Evolutionary conservation across 2,113 vertebrate species (phyloP).

Genomic region (Synchiropus splendidus): DNA sequence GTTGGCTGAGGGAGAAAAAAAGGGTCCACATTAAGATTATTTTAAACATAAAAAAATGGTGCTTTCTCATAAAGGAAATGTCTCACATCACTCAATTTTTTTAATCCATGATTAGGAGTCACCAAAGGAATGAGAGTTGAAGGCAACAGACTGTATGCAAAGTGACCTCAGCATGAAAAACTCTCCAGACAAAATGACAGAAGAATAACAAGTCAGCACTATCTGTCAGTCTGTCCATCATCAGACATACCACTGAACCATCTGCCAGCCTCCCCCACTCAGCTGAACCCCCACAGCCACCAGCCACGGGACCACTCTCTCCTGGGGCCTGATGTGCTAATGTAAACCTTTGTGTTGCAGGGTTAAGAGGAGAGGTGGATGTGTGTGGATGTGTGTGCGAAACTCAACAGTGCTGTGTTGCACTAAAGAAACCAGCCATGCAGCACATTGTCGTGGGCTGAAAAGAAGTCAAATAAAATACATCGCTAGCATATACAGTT

Average conservation of each 20-base stretch:
- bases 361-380: slow-evolving; percentile 41
- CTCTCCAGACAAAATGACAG: slow-evolving; percentile 4
- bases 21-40: too few relatives aligned
- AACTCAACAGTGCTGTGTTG: slow-evolving; percentile 2
- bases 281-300: slow-evolving; percentile 43
- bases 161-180: not conserved
- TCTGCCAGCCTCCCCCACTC: slow-evolving; percentile 48
- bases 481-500: too few relatives aligned
- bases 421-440: not conserved
- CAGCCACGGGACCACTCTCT: slow-evolving; percentile 41
- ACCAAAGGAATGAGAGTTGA: too few relatives aligned
- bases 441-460: not conserved
- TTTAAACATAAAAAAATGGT: too few relatives aligned
- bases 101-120: too few relatives aligned
- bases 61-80: too few relatives aligned
- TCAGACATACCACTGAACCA: slow-evolving; percentile 49
- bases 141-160: too few relatives aligned
- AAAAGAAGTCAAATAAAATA: not conserved
- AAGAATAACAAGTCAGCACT: slow-evolving; percentile 24
- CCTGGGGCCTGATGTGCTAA: slow-evolving; percentile 54
- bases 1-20: too few relatives aligned
- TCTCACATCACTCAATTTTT: too few relatives aligned
- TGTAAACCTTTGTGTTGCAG: slow-evolving; percentile 49
- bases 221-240: slow-evolving; percentile 8
- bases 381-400: slow-evolving; percentile 6